Conservation (phyloP, 2,113 vertebrate species). For the Micronycteris hirsuta region DNA sequence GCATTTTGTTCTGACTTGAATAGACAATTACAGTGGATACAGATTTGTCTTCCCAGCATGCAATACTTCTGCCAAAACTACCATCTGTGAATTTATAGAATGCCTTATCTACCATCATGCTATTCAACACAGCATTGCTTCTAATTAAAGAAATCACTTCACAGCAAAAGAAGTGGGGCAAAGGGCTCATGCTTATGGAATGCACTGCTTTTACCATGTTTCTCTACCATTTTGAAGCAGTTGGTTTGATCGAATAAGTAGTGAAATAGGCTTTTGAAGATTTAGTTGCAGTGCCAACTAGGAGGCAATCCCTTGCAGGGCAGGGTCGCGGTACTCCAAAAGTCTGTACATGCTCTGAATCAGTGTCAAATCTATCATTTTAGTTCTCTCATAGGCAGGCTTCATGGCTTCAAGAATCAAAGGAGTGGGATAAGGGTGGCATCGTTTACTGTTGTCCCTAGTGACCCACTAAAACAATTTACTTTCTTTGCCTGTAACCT, state of each 20-base stretch:
- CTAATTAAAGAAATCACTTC: neutral
- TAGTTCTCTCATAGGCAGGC: neutral
- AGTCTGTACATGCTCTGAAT: neutral
- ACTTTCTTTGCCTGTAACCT: neutral
- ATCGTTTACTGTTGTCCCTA: neutral
- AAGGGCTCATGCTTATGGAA: neutral
- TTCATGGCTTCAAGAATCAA: neutral
- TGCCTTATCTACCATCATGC: neutral
- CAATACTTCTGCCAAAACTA: slow-evolving; percentile 1
- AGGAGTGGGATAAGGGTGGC: neutral
- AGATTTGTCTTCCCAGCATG: neutral
- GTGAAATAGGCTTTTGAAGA: neutral
- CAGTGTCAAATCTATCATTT: neutral
- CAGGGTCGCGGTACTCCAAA: neutral
- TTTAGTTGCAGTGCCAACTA: neutral
- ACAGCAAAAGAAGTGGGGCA: neutral
- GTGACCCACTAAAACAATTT: neutral
- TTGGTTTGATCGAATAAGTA: neutral
- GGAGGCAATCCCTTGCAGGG: neutral
- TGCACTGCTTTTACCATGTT: neutral
- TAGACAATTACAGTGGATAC: neutral
- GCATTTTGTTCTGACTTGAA: slow-evolving; percentile 2
- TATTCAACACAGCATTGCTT: neutral
- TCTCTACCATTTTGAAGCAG: neutral
- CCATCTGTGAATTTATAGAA: neutral